A percentile compares a stretch with the other conserved stretches of the same genome.
phyloP scores from a whole-genome alignment of 2,888 invertebrate species.

The Cryptus armator region DNA sequence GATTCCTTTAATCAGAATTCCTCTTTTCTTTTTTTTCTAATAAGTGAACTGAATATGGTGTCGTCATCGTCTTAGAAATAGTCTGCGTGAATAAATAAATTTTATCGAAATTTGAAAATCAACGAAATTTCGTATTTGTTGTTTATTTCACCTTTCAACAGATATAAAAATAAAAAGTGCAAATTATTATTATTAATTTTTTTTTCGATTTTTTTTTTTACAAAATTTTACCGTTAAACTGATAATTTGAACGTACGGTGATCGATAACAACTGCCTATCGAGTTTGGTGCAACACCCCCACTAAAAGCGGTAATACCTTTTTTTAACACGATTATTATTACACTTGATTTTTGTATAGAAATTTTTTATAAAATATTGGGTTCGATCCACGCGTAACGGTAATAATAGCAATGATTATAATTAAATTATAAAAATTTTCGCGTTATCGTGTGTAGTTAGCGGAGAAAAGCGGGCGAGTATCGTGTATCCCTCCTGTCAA shows the following conservation, averaged over 20 bases:
- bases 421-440: constrained; percentile 4
- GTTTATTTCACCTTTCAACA: neutral
- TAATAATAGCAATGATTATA: neutral
- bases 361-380: neutral
- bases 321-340: neutral
- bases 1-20: neutral
- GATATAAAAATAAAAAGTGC: neutral
- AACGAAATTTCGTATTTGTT: neutral
- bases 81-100: neutral
- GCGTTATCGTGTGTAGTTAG: constrained; percentile 24
- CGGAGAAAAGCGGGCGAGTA: constrained; percentile 58
- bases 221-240: neutral
- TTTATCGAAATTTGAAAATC: neutral
- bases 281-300: neutral
- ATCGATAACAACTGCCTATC: too few relatives aligned
- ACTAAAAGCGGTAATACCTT: neutral
- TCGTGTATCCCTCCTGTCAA: constrained; percentile 64
- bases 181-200: neutral
- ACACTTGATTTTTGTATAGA: too few relatives aligned
- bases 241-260: too few relatives aligned
- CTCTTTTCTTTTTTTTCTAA: neutral
- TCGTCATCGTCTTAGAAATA: neutral
- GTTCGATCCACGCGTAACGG: neutral
- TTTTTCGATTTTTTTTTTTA: constrained; percentile 17
- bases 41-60: neutral